phyloP scores from a whole-genome alignment of 1,140 invertebrate genomes.

The Drosophila auraria region DNA sequence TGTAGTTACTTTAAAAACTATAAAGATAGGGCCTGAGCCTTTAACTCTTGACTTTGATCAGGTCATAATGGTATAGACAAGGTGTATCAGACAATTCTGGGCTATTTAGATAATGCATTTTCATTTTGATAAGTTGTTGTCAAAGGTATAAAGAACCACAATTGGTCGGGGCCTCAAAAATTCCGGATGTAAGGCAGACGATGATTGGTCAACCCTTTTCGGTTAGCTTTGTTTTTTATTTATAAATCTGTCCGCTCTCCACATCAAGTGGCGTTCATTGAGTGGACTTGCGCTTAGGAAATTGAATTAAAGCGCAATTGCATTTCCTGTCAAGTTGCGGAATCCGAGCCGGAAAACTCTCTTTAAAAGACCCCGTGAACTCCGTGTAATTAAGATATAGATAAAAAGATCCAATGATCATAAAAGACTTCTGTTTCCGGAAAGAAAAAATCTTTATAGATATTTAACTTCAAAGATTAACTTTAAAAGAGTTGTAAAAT shows the following conservation, averaged over 20 bases:
- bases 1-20: neutral
- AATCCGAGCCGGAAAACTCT: slow-evolving; percentile 11
- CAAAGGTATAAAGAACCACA: neutral
- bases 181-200: slow-evolving; percentile 26
- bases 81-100: too few species aligned
- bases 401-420: neutral
- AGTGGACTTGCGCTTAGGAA: slow-evolving; percentile 45
- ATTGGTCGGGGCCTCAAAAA: neutral
- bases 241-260: slow-evolving; percentile 14
- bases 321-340: slow-evolving; percentile 51
- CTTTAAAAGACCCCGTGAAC: neutral
- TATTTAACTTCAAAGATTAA: neutral
- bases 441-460: neutral
- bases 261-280: slow-evolving; percentile 38
- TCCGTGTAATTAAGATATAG: slow-evolving; percentile 22
- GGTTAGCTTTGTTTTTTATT: slow-evolving; percentile 3
- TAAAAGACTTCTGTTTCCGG: neutral
- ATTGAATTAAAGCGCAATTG: slow-evolving; percentile 65
- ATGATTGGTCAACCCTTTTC: slow-evolving; percentile 53
- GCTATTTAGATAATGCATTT: neutral
- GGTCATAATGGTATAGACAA: neutral
- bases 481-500: neutral
- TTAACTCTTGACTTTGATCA: neutral
- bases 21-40: neutral
- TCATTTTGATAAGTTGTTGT: neutral